A percentile compares a stretch with the other conserved stretches of the same genome.
These are phyloP conservation scores for Synchiropus splendidus DNA, from an alignment of 2,113 vertebrate genomes.

Conservation along the genomic window DNA sequence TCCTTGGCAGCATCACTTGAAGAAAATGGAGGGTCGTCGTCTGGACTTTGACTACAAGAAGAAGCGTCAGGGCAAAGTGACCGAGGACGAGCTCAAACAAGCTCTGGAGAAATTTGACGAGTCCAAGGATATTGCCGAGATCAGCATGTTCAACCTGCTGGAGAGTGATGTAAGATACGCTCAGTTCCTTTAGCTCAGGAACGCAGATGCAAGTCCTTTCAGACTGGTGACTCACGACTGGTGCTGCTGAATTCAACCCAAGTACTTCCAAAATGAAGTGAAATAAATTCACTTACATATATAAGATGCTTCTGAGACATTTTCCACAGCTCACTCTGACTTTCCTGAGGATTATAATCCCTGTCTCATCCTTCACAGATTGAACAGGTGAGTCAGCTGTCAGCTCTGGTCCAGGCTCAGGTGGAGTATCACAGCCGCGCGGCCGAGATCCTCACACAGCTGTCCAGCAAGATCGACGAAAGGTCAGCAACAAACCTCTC, in stretches of 20 bases:
- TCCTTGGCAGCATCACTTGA: constrained; percentile 84
- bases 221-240: too few species aligned
- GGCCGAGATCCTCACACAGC: constrained; percentile 85
- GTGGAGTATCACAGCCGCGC: constrained; percentile 93
- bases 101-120: constrained; percentile 97
- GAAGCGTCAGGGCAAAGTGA: constrained; percentile 92
- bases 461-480: constrained; percentile 84
- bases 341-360: too few species aligned
- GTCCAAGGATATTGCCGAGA: constrained; percentile 94
- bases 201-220: too few species aligned
- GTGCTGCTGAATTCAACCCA: too few species aligned
- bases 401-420: constrained; percentile 91
- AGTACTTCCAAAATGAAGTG: too few species aligned
- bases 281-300: too few species aligned
- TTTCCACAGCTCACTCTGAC: too few species aligned
- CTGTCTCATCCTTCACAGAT: too few species aligned
- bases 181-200: too few species aligned
- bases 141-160: constrained; percentile 97
- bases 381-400: constrained; percentile 96
- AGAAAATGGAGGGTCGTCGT: constrained; percentile 91
- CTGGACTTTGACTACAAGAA: constrained; percentile 99
- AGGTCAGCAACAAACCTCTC: constrained; percentile 62
- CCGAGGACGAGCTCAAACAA: constrained; percentile 89
- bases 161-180: constrained; percentile 97
- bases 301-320: too few species aligned